phyloP scores from a whole-genome alignment of 1,140 invertebrate species.

The Drosophila quadrilineata region DNA sequence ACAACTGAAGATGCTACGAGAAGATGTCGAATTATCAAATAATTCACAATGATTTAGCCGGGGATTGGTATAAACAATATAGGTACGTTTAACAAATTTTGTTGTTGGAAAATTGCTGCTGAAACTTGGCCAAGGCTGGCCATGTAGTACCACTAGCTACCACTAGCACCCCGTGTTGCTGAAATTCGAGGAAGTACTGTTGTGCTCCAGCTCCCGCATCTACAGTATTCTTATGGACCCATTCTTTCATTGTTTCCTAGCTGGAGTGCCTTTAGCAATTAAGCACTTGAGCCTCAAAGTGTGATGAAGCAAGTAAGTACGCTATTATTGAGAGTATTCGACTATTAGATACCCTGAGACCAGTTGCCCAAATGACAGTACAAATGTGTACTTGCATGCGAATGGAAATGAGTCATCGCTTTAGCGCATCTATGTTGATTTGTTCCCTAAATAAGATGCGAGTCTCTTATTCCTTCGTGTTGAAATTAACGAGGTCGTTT shows the following conservation, averaged over 20 bases:
- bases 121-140: no score
- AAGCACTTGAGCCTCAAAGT: constrained; percentile 46
- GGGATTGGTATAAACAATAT: no score
- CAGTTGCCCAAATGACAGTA: no score
- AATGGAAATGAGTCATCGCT: no score
- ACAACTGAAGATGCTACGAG: no score
- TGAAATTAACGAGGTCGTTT: no score
- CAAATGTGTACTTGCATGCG: no score
- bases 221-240: not conserved
- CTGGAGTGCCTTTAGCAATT: constrained; percentile 47
- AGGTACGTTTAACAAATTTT: no score
- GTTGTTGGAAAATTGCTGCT: no score
- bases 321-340: not conserved
- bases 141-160: not conserved
- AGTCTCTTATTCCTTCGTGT: no score
- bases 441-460: no score
- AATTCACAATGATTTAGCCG: not conserved
- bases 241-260: constrained; percentile 36
- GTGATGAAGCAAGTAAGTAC: not conserved
- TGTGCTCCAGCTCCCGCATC: not conserved
- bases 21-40: constrained; percentile 11
- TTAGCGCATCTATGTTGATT: no score
- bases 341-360: not conserved
- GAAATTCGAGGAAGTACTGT: not conserved
- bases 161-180: not conserved